These are phyloP conservation scores for Megaleporinus macrocephalus DNA, from an alignment of 2,113 vertebrate species.

Conservation along the genomic window DNA sequence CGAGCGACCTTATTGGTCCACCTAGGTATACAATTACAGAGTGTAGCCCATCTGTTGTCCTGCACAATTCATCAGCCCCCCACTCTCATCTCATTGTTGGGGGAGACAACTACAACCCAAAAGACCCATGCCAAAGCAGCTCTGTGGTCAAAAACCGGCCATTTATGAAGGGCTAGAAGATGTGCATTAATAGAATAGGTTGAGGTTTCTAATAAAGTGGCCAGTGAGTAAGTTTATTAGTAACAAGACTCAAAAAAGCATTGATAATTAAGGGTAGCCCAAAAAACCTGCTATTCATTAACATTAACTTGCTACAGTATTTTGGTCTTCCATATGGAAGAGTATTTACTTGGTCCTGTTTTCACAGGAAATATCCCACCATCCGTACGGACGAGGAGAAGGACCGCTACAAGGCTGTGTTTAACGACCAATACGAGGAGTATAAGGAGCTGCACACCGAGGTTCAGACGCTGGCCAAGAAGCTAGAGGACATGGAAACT, in stretches of 20 bases:
- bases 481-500: conserved; percentile 86
- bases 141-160: background rate
- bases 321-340: background rate
- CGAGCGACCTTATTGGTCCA: background rate
- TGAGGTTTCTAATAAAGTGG: too few relatives aligned
- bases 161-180: background rate
- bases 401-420: conserved; percentile 93
- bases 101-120: background rate
- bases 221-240: too few relatives aligned
- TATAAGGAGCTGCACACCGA: conserved; percentile 92
- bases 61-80: background rate
- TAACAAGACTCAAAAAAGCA: too few relatives aligned
- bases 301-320: background rate
- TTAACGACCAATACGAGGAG: conserved; percentile 95
- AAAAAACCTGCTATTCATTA: background rate
- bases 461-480: conserved; percentile 84
- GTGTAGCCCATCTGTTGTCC: background rate
- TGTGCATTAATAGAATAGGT: too few relatives aligned
- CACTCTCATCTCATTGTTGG: background rate
- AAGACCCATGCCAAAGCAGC: background rate
- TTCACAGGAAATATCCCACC: conserved; percentile 87
- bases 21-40: background rate
- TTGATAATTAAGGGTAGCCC: too few relatives aligned
- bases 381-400: conserved; percentile 87
- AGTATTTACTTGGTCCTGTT: background rate